A percentile compares a stretch with the other conserved stretches of the same genome.
Conservation (phyloP, 1,140 invertebrate species). For the Cyrtorhinus lividipennis region DNA sequence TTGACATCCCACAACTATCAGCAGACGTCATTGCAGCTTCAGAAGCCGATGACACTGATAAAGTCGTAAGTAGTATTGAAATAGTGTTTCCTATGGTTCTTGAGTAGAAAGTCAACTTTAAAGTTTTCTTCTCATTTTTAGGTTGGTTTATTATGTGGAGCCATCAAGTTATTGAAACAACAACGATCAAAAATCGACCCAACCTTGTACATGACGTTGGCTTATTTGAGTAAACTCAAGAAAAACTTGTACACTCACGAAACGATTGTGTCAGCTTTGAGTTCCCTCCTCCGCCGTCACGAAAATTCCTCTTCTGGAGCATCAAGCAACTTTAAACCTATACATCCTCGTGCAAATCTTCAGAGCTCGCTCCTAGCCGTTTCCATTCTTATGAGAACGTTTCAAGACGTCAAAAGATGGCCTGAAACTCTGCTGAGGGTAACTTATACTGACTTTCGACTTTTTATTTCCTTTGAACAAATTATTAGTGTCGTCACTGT, state of each 20-base stretch:
- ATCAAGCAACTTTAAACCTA: neutral
- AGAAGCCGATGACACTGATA: conserved; percentile 45
- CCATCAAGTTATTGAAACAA: conserved; percentile 47
- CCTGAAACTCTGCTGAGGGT: conserved; percentile 64
- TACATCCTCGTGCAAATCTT: neutral
- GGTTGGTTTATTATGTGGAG: conserved; percentile 37
- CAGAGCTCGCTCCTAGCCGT: conserved; percentile 58
- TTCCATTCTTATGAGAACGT: conserved; percentile 70
- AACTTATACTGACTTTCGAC: conserved; percentile 25
- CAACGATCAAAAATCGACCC: conserved; percentile 65
- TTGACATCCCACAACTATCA: conserved; percentile 43
- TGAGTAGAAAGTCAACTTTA: neutral
- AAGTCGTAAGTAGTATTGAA: conserved; percentile 42
- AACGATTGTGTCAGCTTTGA: conserved; percentile 59
- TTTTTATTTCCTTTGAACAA: too few species aligned
- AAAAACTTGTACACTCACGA: conserved; percentile 67
- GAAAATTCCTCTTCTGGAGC: conserved; percentile 33
- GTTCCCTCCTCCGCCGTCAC: conserved; percentile 69
- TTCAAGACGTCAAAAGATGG: conserved; percentile 60
- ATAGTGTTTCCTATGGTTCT: too few species aligned
- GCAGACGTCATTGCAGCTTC: conserved; percentile 39
- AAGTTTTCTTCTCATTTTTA: conserved; percentile 22
- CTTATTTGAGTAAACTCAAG: conserved; percentile 67
- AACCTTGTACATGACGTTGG: conserved; percentile 56
- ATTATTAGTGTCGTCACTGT: too few species aligned